Percentiles rank a stretch among this genome's conserved stretches.
Evolutionary conservation across 2,797 vertebrate genomes (phyloP).

Genomic region (Trematomus bernacchii): DNA sequence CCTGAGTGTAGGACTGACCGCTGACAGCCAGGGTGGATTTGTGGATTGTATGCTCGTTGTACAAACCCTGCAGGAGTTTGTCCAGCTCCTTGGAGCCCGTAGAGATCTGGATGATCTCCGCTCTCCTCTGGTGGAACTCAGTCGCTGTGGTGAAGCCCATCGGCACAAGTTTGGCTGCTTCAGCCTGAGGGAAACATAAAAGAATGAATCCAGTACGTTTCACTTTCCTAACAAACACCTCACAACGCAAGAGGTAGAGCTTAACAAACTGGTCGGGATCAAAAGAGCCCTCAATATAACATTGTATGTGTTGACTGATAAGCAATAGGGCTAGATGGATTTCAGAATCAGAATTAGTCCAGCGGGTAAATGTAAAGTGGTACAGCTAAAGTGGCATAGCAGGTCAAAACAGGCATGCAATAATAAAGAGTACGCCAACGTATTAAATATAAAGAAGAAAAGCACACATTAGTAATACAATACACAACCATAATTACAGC

Average conservation of each 20-base stretch:
- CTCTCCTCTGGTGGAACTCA: slow-evolving; percentile 96
- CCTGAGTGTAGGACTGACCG: neutral
- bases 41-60: neutral
- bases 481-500: too few species aligned
- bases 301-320: neutral
- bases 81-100: slow-evolving; percentile 98
- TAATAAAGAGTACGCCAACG: too few species aligned
- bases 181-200: slow-evolving; percentile 79
- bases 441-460: too few species aligned
- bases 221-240: neutral
- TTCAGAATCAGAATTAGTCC: too few species aligned
- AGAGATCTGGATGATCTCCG: slow-evolving; percentile 97
- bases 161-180: slow-evolving; percentile 96
- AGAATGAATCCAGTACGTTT: neutral
- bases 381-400: too few species aligned
- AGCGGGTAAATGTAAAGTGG: too few species aligned
- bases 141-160: slow-evolving; percentile 99
- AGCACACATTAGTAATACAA: too few species aligned
- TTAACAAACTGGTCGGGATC: too few species aligned
- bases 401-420: too few species aligned
- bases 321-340: neutral
- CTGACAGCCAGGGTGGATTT: neutral
- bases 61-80: slow-evolving; percentile 94
- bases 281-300: neutral
- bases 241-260: neutral